phyloP scores from a whole-genome alignment of 2,888 invertebrate genomes.

The Aphrophora alni region DNA sequence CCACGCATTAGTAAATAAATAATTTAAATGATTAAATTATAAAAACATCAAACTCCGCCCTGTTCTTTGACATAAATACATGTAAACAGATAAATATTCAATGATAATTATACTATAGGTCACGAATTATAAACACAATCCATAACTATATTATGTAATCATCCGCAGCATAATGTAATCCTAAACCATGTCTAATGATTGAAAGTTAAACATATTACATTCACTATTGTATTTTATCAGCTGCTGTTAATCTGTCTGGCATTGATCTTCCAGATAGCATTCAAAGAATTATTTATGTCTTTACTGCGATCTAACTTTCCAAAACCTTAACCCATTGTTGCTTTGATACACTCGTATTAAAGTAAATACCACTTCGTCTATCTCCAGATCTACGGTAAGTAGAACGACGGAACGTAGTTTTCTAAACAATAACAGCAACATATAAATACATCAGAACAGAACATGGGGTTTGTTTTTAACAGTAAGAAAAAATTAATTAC shows the following conservation, averaged over 20 bases:
- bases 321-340: neutral
- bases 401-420: no score
- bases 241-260: neutral
- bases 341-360: neutral
- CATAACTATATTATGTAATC: neutral
- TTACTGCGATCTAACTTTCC: neutral
- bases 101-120: no score
- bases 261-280: conserved; percentile 6
- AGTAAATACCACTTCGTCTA: neutral
- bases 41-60: no score
- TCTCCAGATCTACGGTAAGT: neutral
- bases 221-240: neutral
- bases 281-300: neutral
- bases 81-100: no score
- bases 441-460: no score
- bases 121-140: no score
- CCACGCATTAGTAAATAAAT: no score
- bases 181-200: neutral
- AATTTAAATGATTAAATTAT: no score
- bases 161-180: neutral
- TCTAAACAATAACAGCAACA: no score
- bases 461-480: no score
- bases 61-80: no score
- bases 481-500: no score
- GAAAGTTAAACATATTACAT: neutral